phyloP scores from a whole-genome alignment of 2,113 vertebrate genomes.

The Solenodon paradoxus region DNA sequence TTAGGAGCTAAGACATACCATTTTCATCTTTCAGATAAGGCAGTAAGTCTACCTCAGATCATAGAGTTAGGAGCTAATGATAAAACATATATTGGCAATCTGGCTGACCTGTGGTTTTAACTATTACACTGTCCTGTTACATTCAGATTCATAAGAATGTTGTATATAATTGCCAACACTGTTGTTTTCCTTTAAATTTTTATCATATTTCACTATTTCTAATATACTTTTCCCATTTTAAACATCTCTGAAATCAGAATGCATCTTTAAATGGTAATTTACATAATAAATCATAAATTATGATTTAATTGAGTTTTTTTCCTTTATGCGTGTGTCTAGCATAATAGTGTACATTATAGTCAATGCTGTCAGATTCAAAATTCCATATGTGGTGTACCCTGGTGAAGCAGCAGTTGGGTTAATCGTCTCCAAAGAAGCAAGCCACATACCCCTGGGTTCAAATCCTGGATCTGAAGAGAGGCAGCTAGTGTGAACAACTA shows the following conservation, averaged over 20 bases:
- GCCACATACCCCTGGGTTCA: too few species aligned
- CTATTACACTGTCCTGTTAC: neutral
- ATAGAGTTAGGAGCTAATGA: neutral
- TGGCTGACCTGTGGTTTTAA: neutral
- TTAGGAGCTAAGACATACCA: neutral
- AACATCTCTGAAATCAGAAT: neutral
- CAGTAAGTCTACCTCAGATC: neutral
- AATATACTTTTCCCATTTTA: neutral
- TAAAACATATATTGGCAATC: neutral
- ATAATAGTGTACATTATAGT: neutral
- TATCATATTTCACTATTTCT: neutral
- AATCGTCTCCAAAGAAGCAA: too few species aligned
- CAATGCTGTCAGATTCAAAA: neutral
- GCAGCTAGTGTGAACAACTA: too few species aligned
- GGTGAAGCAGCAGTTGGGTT: too few species aligned
- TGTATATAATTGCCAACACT: neutral
- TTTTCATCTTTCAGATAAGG: neutral
- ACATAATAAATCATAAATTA: neutral
- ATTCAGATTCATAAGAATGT: neutral
- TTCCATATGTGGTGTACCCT: too few species aligned
- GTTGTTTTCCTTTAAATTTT: neutral
- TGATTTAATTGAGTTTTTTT: neutral
- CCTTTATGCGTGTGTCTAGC: neutral
- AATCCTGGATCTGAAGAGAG: too few species aligned
- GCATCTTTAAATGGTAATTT: neutral